These are phyloP conservation scores for Polydrusus pterygomalis DNA, from an alignment of 2,888 invertebrate species.

Conservation along the genomic window DNA sequence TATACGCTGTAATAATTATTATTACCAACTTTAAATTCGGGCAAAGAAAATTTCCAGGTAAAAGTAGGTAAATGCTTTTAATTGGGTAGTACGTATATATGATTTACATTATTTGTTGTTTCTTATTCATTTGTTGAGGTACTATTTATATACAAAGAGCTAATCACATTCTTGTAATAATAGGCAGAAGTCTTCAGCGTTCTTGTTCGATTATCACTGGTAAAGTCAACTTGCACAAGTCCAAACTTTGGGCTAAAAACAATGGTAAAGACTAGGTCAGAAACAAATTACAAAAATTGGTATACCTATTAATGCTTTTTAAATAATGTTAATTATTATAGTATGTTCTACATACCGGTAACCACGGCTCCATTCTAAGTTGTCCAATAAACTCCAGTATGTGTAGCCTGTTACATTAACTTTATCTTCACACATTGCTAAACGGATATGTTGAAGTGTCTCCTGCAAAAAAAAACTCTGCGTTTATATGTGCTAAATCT, in stretches of 20 bases:
- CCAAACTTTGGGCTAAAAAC: conserved; percentile 79
- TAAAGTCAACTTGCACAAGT: conserved; percentile 80
- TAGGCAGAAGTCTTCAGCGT: conserved; percentile 78
- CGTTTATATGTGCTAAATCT: too few relatives aligned
- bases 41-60: not conserved
- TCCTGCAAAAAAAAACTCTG: conserved; percentile 20
- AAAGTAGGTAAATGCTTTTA: not conserved
- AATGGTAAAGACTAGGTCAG: too few relatives aligned
- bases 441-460: conserved; percentile 45
- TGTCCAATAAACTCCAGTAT: conserved; percentile 60
- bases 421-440: conserved; percentile 56
- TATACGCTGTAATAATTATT: too few relatives aligned
- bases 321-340: too few relatives aligned
- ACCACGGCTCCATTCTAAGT: conserved; percentile 59
- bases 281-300: too few relatives aligned
- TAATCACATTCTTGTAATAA: conserved; percentile 73
- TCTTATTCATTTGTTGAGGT: conserved; percentile 13
- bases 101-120: not conserved
- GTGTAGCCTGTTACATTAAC: conserved; percentile 59
- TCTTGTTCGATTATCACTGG: conserved; percentile 75
- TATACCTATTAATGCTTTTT: too few relatives aligned
- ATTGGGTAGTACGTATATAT: too few relatives aligned
- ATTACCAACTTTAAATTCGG: too few relatives aligned
- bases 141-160: conserved; percentile 62
- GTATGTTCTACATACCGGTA: conserved; percentile 49